Evolutionary conservation across 2,113 vertebrate species (phyloP).

Genomic region (Sceloporus undulatus): DNA sequence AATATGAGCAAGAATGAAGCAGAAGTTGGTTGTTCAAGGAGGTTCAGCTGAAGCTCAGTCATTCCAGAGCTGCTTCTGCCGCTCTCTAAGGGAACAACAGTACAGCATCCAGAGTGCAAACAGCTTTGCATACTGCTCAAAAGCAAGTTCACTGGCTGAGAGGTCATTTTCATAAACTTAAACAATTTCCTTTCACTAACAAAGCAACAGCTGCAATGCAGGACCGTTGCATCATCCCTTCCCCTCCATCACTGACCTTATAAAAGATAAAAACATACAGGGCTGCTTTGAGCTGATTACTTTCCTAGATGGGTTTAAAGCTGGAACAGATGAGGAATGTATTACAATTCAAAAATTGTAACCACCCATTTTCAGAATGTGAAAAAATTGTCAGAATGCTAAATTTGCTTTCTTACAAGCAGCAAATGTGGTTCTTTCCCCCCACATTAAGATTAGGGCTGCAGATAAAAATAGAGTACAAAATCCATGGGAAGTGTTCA

Average conservation of each 20-base stretch:
- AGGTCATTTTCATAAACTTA: not conserved
- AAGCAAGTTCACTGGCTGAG: conserved; percentile 2
- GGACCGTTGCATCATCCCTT: not conserved
- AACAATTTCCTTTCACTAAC: conserved; percentile 12
- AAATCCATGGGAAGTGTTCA: not conserved
- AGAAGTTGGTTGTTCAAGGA: not conserved
- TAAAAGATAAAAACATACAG: not conserved
- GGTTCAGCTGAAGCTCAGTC: not conserved
- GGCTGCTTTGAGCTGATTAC: not conserved
- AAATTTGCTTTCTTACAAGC: not conserved
- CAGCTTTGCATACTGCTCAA: not conserved
- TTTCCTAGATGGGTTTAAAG: fast-evolving
- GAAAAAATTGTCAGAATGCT: not conserved
- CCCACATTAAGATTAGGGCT: not conserved
- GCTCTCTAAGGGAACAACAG: not conserved
- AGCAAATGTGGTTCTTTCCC: not conserved
- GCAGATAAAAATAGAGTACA: not conserved
- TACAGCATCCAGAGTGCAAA: too few species aligned
- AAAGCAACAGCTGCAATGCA: conserved; percentile 26
- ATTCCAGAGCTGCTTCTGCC: not conserved
- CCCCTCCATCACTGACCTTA: not conserved
- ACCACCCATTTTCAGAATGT: not conserved
- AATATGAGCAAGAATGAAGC: not conserved
- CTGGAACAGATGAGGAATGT: not conserved
- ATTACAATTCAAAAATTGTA: not conserved